Base-by-base conservation (phyloP, 1,140 invertebrate genomes). In the Oedothorax gibbosus region DNA sequence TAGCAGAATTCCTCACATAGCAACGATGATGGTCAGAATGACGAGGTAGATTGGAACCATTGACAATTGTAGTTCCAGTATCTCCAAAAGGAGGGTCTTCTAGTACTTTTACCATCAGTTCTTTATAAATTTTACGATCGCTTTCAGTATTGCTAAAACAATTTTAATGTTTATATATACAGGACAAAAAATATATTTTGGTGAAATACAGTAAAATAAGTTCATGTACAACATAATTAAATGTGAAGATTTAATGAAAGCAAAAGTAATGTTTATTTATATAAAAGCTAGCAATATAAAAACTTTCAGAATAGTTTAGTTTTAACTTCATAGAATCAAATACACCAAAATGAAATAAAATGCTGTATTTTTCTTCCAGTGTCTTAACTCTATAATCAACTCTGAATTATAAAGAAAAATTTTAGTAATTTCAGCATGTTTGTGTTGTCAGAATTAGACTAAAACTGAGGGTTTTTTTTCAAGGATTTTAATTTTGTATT, bases 1-100 rank as follows among this genome's bases (percentile, higher is more conserved):
- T 90, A 68, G 89, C 88, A 50, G 88, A 73, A 35, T 88, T 87
- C 18, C 89, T 90, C 20, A 91, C 87, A 76, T 88, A 89, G 60
- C 90, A 91, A 51, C 88, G 82, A 71, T 91, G 90, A 49, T 90
- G 88, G 87, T 91, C 90, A 51, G 90, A 91, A 80, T 91, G 91
- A 7, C 89, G 89, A 7, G 91, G 91, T n/a, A 91, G 88, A 86
- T 91, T 88, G 54, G 90, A 91, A n/a, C 90, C 89, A 35, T 89
- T 88, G 14, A 91, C 88, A 79, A 88, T 87, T 71, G 90, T 90
- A 18, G 87, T 85, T 8, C 91, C 90, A 21, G 87, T 35, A 71
- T 88, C 87, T 11, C 83, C 83, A 78, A 60, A 85, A 11, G 83
- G 73, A 57, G 57, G 9, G 53, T 85, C 69, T 53, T 77, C 64